Percentiles rank a stretch among this genome's conserved stretches.
Conservation (phyloP, 1,140 invertebrate genomes). For the Metopolophium dirhodum region DNA sequence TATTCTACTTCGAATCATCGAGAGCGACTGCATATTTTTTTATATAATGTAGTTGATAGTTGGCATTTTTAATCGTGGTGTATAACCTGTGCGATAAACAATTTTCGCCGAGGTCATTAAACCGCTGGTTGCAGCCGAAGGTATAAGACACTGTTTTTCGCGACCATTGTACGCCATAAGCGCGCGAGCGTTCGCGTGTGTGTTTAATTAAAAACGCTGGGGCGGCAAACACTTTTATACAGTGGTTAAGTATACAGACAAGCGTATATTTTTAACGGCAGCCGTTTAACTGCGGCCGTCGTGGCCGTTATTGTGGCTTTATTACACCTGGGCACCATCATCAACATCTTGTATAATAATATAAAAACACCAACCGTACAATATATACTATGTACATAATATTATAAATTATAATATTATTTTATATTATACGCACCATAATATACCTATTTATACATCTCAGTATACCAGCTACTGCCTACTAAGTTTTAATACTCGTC, state of each 20-base stretch:
- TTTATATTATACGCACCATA: not conserved
- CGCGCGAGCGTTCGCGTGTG: too few species aligned
- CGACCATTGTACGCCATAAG: not conserved
- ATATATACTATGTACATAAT: not conserved
- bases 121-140: not conserved
- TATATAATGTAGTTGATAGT: not conserved
- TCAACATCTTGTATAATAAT: not conserved
- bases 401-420: not conserved
- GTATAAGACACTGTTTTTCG: not conserved
- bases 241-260: not conserved
- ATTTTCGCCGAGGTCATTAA: not conserved
- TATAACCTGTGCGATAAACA: not conserved
- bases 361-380: not conserved
- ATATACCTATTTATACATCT: not conserved
- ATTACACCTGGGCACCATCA: conserved; percentile 27
- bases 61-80: not conserved
- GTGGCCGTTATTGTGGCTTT: not conserved
- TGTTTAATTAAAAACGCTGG: conserved; percentile 24
- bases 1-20: not conserved
- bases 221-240: not conserved
- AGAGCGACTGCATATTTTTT: not conserved
- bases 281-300: not conserved
- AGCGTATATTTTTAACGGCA: conserved; percentile 22
- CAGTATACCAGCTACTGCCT: not conserved
- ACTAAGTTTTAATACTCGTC: not conserved